A percentile compares a stretch with the other conserved stretches of the same genome.
phyloP scores from a whole-genome alignment of 1,140 invertebrate species.

The Bombus turneri region DNA sequence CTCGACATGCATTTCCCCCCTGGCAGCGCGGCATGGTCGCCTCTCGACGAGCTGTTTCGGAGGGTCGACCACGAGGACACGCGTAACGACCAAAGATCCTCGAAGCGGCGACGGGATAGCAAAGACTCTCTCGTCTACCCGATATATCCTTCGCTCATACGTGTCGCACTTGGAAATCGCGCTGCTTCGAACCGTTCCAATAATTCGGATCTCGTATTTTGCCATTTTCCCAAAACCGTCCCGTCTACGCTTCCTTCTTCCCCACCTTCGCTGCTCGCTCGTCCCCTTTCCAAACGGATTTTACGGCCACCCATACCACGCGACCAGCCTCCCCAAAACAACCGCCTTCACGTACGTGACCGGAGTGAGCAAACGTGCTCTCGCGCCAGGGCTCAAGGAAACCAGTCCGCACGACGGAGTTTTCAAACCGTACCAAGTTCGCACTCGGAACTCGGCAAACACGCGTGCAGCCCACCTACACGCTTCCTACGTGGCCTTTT shows the following conservation, averaged over 20 bases:
- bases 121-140: neutral
- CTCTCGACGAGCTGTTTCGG: neutral
- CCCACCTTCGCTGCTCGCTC: neutral
- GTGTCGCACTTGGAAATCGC: slow-evolving; percentile 65
- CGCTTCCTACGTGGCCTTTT: slow-evolving; percentile 5
- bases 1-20: slow-evolving; percentile 30
- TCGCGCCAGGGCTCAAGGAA: slow-evolving; percentile 1
- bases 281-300: slow-evolving; percentile 6
- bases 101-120: neutral
- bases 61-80: slow-evolving; percentile 24
- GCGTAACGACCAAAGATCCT: slow-evolving; percentile 38
- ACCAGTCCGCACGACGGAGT: slow-evolving; percentile 43
- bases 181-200: slow-evolving; percentile 52
- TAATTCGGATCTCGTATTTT: slow-evolving; percentile 68
- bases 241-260: slow-evolving; percentile 27
- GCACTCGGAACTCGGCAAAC: slow-evolving; percentile 40
- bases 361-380: slow-evolving; percentile 47
- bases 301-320: neutral
- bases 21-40: neutral
- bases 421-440: slow-evolving; percentile 58
- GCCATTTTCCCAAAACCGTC: slow-evolving; percentile 60
- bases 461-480: neutral
- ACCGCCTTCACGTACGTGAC: slow-evolving; percentile 61
- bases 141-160: slow-evolving; percentile 53
- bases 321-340: slow-evolving; percentile 58